Evolutionary conservation across 2,888 invertebrate genomes (phyloP), one percentile per base, ranked within the genome.

Genomic region (Melanophora roralis): DNA sequence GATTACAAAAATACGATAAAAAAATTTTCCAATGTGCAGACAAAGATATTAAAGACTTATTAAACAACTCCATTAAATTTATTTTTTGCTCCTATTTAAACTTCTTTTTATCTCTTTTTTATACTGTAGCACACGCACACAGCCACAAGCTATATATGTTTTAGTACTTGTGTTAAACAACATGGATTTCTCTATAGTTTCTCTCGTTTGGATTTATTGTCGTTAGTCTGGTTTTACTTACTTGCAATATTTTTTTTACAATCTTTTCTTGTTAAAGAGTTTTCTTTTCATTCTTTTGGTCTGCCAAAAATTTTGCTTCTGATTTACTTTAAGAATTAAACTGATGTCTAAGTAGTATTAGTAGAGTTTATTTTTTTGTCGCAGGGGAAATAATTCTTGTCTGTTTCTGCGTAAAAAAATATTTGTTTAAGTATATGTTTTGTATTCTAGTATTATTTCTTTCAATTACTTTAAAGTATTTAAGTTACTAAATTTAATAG

Each of bases 271-370:
- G 27, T 43, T 43, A n/a, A n/a, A 5, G 11, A 23, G 27, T 27
- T 59, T 43, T 40, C 34, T 40, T 45, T 43, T 16, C 16, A 12
- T 55, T 60, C 1, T 64, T 64, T 64, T 34, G 34, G 43, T 40
- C 12, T 57, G 73, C 64, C 64, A 64, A 45, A 55, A 73, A 73
- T 64, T 73, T 73, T 64, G 45, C 55, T 73, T 38, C 73, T 73
- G 73, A 73, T 64, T 73, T 73, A 55, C 64, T 73, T 73, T 64
- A 55, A 73, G 73, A 36, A 73, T 73, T 64, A 55, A 73, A 64
- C 64, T 64, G 32, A 14, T 73, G 45, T 64, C 45, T 64, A 55
- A 73, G 64, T 73, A 64, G 73, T 43, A 73, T 73, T 73, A 73
- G 64, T 27, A 57, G 38, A 64, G 73, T 73, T 53, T 64, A 64